phyloP scores from a whole-genome alignment of 2,797 vertebrate species.

The Vespertilio murinus region DNA sequence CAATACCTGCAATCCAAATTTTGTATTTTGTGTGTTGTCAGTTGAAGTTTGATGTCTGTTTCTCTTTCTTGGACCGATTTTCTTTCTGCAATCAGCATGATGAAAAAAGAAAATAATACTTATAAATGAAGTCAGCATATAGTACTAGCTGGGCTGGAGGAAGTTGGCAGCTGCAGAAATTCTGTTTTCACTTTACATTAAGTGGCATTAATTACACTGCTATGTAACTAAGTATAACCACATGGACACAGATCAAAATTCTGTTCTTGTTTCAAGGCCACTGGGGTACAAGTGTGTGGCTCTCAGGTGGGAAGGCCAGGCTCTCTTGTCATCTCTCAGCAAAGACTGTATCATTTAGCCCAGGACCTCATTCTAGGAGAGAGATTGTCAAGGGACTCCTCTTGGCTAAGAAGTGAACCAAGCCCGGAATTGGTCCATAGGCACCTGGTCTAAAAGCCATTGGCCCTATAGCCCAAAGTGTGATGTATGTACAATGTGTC shows the following conservation, averaged over 20 bases:
- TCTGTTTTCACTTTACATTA: slow-evolving; percentile 73
- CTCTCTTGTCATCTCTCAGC: background rate
- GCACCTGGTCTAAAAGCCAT: slow-evolving; percentile 32
- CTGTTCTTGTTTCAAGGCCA: slow-evolving; percentile 43
- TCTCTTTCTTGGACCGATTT: slow-evolving; percentile 75
- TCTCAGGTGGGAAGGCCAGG: background rate
- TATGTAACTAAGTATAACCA: slow-evolving; percentile 66
- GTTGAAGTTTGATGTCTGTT: slow-evolving; percentile 79
- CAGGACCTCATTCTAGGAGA: background rate
- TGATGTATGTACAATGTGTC: slow-evolving; percentile 12
- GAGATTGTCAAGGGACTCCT: background rate
- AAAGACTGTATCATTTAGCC: background rate
- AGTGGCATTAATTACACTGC: slow-evolving; percentile 73
- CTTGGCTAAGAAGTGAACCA: slow-evolving; percentile 12
- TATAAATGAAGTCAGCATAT: slow-evolving; percentile 68
- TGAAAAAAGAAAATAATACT: slow-evolving; percentile 80
- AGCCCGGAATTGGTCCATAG: background rate
- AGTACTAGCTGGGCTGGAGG: slow-evolving; percentile 64
- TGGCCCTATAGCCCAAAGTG: slow-evolving; percentile 10
- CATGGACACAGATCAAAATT: background rate
- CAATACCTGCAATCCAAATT: slow-evolving; percentile 80
- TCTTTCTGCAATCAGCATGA: slow-evolving; percentile 61
- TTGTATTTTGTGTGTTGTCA: slow-evolving; percentile 71
- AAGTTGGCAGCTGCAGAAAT: slow-evolving; percentile 67
- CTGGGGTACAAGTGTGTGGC: background rate